Evolutionary conservation across 2,797 vertebrate genomes (phyloP), one percentile per base, ranked within the genome.

Genomic region (Benthosema pterotum): DNA sequence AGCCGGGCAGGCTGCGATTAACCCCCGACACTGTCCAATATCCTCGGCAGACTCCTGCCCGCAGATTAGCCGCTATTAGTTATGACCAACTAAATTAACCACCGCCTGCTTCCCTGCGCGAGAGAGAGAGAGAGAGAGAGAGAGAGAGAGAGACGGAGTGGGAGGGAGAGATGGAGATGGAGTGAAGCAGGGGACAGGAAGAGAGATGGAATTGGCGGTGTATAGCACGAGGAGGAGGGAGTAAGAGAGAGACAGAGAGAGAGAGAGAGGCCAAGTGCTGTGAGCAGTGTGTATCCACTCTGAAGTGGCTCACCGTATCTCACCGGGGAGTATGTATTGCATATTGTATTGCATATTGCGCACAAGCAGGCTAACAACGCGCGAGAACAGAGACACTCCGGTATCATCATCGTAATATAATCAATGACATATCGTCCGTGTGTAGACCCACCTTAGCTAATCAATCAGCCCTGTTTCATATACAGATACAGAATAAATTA

Each of bases 41-140:
- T 99, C 98, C 96, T 97, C 96, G 87, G 95, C 95, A 96, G 96
- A 96, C 95, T 97, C 94, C 94, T 88, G 94, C 93, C 93, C 83
- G 93, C 93, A 97, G 97, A 99, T 99, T 99, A 99, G 96, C 96
- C 92, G 94, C 97, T 96, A 96, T 98, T 98, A 98, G 96, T 99
- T 99, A 98, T 97, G 96, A 98, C 95, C 96, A 98, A 98, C 96
- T 98, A 98, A 99, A 99, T 98, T 95, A 98, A 97, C 95, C 95
- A 94, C 94, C 86, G 92, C 93, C 77, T 38, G 88, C 91, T 90
- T 94, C 93, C 92, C 82, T 49, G 79, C 71, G 72, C 85, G 76
- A 75, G 71, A 52, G 73, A 66, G 64, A 56, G 66, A 62, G 46
- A 14, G 60, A 25, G 61, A 19, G 69, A 47, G 61, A 69, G 74